A percentile compares a stretch with the other conserved stretches of the same genome.
These are phyloP conservation scores for Choreutis nemorana DNA, from an alignment of 2,888 invertebrate species.

Conservation along the genomic window DNA sequence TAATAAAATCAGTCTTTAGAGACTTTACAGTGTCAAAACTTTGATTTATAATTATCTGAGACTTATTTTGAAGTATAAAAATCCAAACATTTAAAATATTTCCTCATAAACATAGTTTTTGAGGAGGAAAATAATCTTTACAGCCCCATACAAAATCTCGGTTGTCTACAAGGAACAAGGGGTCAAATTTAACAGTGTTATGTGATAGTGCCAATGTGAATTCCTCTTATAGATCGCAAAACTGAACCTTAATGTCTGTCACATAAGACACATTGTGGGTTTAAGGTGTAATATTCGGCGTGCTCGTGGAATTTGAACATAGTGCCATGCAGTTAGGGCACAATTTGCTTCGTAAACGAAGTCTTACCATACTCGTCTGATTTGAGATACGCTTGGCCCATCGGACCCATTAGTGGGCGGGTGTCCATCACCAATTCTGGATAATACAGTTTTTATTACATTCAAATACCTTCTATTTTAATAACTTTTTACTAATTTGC, in stretches of 20 bases:
- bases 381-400: conserved; percentile 85
- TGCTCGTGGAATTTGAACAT: conserved; percentile 32
- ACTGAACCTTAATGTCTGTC: conserved; percentile 26
- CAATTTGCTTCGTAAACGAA: conserved; percentile 23
- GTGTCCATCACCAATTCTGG: conserved; percentile 76
- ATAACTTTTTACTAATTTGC: too few species aligned
- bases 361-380: conserved; percentile 84
- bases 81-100: too few species aligned
- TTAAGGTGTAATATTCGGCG: conserved; percentile 4
- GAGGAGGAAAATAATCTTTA: too few species aligned
- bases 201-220: conserved; percentile 1
- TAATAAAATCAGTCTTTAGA: too few species aligned
- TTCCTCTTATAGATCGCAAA: conserved; percentile 11
- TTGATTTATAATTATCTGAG: too few species aligned
- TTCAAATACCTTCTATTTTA: too few species aligned
- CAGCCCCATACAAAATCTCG: too few species aligned
- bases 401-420: conserved; percentile 78
- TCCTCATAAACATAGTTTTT: too few species aligned
- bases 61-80: too few species aligned
- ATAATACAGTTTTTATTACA: conserved; percentile 48
- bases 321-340: conserved; percentile 54
- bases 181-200: not conserved
- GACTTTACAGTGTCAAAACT: too few species aligned
- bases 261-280: conserved; percentile 32
- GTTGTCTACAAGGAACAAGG: too few species aligned